Evolutionary conservation across 2,113 vertebrate species (phyloP), one percentile per base, ranked within the genome.

Genomic region (Felis chaus): DNA sequence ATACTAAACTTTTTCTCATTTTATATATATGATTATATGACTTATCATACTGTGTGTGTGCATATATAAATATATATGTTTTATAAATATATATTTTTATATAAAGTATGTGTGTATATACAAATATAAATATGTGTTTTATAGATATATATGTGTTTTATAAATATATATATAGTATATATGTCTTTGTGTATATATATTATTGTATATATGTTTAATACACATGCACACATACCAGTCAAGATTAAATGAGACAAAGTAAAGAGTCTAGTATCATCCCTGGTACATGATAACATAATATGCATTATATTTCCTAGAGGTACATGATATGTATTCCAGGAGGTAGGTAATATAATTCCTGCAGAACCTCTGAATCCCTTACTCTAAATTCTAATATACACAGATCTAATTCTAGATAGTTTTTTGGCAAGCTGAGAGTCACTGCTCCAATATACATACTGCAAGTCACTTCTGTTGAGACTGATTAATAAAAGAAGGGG

Each of bases 401-500:
- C 45, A 89, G 73, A 94, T 76, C 36, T 92, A 97, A 92, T 86
- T 65, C 16, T 61, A 68, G 61, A 23, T 66, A 69, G 1, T 63
- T 96, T 91, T 48, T 68, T 76, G 18, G 19, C n/a, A 86, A 71
- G 18, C 36, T 73, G 86, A 57, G 31, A 89, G 86, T 89, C 85
- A 31, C 78, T 89, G 11, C 45, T 94, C 29, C 39, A 68, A 65
- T 36, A 41, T 68, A 83, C n/a, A 80, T n/a, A 69, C 19, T 66
- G 14, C 65, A 83, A 71, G 61, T 78, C 55, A 74, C 19, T 94
- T 12, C 27, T 82, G 5, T 85, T 89, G 69, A 36, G 3, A 12
- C n/a, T n/a, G 14, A 87, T 95, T 93, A 91, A 73, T 88, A 91
- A 94, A 78, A 95, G 50, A 76, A 95, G 36, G 23, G 11, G 80